phyloP scores from a whole-genome alignment of 2,113 vertebrate species.

The Sula dactylatra region DNA sequence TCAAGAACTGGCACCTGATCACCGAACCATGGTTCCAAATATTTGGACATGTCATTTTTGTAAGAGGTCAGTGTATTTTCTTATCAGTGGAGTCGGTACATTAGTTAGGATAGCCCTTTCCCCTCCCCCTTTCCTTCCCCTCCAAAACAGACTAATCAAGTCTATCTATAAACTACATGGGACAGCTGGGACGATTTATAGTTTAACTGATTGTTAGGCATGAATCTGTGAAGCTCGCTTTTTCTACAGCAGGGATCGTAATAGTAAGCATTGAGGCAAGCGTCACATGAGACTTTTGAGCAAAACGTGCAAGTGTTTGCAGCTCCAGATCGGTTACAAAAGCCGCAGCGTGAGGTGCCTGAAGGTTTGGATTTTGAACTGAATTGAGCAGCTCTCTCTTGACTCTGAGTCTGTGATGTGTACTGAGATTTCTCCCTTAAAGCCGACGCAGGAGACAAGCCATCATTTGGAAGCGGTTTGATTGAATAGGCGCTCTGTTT shows the following conservation, averaged over 20 bases:
- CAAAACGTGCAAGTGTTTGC: constrained; percentile 94
- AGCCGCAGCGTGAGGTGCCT: constrained; percentile 88
- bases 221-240: constrained; percentile 90
- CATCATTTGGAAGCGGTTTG: constrained; percentile 67
- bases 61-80: constrained; percentile 27
- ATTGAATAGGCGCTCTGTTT: constrained; percentile 72
- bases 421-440: constrained; percentile 75
- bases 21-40: constrained; percentile 29
- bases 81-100: constrained; percentile 32
- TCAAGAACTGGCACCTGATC: constrained; percentile 38
- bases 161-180: constrained; percentile 92
- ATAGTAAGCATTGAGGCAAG: constrained; percentile 89
- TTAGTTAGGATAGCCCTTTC: constrained; percentile 61
- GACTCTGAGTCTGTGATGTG: constrained; percentile 76
- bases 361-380: constrained; percentile 70
- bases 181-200: constrained; percentile 91
- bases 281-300: constrained; percentile 95
- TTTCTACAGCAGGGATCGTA: constrained; percentile 92
- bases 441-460: constrained; percentile 43
- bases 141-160: background rate
- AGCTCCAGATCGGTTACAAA: constrained; percentile 92
- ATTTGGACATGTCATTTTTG: background rate
- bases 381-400: constrained; percentile 82
- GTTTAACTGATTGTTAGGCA: constrained; percentile 93
- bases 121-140: constrained; percentile 68